Base-by-base conservation (phyloP, 2,797 vertebrate species). In the Pogonophryne albipinna region DNA sequence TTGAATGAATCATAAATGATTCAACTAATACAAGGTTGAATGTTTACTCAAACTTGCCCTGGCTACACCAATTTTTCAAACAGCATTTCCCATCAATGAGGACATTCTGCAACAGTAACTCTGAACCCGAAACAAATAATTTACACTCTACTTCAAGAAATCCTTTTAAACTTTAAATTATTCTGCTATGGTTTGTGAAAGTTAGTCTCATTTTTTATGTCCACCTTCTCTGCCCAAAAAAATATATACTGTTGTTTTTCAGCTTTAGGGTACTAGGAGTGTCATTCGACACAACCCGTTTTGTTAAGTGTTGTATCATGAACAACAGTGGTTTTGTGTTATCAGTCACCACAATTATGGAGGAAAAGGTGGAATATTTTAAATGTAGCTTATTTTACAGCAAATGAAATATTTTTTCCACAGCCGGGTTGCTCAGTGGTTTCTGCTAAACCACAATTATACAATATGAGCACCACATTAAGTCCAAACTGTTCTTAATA, bases 401-500 rank as follows among this genome's bases (percentile, higher is more conserved):
- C 58, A 83, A 80, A 72, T 74, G n/a, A 71, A 58, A 72, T 51
- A 60, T 41, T 66, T 80, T 75, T 69, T 70, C 68, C 65, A 73
- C 64, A 60, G 76, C 68, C 49, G 64, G 51, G 55, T 6, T 50
- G 45, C 57, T 76, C 79, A 72, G 51, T 41, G 53, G 77, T 45
- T 62, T 69, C 59, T 34, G 66, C 57, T 77, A 59, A 80, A 63
- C 65, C 69, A 71, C 59, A 20, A 52, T 19, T 34, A 61, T 58
- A 71, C 46, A 68, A 20, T 34, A 27, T 49, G 9, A 67, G 45
- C 42, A 69, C 47, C 42, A 41, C 59, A 34, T 34, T 0, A 23
- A 79, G 23, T 71, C n/a, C 53, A 20, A 11, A n/a, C 45, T 71
- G 27, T 42, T 62, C 55, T 69, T 55, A 45, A n/a, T 56, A 73